Evolutionary conservation across 2,797 vertebrate genomes (phyloP).

Genomic region (Pygocentrus nattereri): DNA sequence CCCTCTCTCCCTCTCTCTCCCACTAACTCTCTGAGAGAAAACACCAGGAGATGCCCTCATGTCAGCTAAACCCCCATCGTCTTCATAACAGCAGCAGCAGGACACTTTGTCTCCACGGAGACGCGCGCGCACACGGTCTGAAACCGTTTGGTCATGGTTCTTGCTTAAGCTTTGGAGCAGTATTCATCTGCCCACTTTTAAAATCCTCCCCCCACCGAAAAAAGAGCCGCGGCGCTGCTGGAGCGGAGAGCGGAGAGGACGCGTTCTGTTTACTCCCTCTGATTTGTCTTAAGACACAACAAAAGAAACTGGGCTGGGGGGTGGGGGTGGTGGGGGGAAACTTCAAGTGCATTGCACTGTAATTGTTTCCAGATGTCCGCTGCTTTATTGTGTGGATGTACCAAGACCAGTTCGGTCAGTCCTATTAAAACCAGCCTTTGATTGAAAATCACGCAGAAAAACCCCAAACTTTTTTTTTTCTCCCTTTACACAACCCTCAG

Average conservation of each 20-base stretch:
- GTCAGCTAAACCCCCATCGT: conserved; percentile 63
- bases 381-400: conserved; percentile 62
- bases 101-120: conserved; percentile 44
- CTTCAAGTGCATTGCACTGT: conserved; percentile 68
- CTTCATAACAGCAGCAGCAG: conserved; percentile 44
- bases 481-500: conserved; percentile 60
- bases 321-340: conserved; percentile 20
- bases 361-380: conserved; percentile 83
- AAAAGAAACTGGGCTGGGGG: neutral
- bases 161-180: conserved; percentile 40
- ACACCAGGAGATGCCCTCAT: conserved; percentile 72
- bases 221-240: neutral
- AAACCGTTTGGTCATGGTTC: conserved; percentile 53
- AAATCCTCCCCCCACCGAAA: conserved; percentile 24
- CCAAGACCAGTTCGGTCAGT: conserved; percentile 60
- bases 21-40: conserved; percentile 67
- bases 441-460: conserved; percentile 71
- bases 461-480: conserved; percentile 60
- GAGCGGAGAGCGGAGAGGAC: neutral
- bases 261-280: conserved; percentile 43
- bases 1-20: conserved; percentile 45
- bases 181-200: conserved; percentile 55
- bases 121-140: conserved; percentile 27
- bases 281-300: conserved; percentile 55
- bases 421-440: conserved; percentile 67